Evolutionary conservation across 2,888 invertebrate species (phyloP), one percentile per base, ranked within the genome.

Genomic region (Lasioglossum marginatum): DNA sequence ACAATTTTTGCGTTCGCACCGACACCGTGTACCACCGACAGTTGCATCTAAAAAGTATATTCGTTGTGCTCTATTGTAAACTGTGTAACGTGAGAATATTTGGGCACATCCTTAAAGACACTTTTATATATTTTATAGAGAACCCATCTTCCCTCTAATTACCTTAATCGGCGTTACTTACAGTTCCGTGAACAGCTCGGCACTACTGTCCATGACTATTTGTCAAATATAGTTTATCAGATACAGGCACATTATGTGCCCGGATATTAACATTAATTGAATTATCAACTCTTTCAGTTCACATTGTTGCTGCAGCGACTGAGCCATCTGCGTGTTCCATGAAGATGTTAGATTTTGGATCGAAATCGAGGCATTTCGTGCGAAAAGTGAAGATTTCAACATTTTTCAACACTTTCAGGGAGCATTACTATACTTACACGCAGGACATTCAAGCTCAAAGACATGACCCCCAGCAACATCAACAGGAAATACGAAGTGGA

Each of bases 401-500:
- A 40, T 10, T 40, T 40, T 37, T 0, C 40, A 12, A 12, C 40
- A 2, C 8, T 40, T 40, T 10, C 8, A 40, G 12, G 12, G 12
- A 43, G 3, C 12, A 12, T 43, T 8, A 3, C 40, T 2, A 12
- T 81, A 87, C 87, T 87, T 27, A 87, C 88, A 31, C 52, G 68
- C 57, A 60, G 37, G 19, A 87, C 34, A 34, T 83, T 77, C 12
- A 81, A 27, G 34, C 68, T 85, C 23, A 81, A 60, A 3, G 16
- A 52, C n/a, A 23, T 23, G 3, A 83, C 71, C 0, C 71, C 81
- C 1, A 88, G 23, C 0, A 10, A 0, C 0, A 74, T 14, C 60
- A 88, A n/a, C 14, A 84, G 0, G 10, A 84, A 68, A 40, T 88
- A 88, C 0, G 88, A 70, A 0, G 45, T 12, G 19, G 23, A 6